Percentiles rank a stretch among this genome's conserved stretches.
phyloP scores from a whole-genome alignment of 2,888 invertebrate genomes.

The Drosophila paucipuncta region DNA sequence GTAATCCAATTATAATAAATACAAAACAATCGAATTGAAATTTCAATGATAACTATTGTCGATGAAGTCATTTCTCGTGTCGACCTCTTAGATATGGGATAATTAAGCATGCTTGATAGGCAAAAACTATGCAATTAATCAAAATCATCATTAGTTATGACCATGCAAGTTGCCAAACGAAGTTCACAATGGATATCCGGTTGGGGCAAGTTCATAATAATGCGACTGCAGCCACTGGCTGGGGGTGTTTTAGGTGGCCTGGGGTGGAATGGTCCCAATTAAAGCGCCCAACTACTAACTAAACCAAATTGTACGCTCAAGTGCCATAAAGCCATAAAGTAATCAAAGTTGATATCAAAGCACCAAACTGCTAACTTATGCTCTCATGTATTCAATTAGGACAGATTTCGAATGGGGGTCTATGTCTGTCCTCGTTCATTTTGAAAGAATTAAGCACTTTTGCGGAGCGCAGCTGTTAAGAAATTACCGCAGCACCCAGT shows the following conservation, averaged over 20 bases:
- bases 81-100: slow-evolving; percentile 22
- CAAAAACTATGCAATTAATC: slow-evolving; percentile 61
- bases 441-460: slow-evolving; percentile 77
- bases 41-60: background rate
- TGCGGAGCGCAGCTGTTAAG: slow-evolving; percentile 69
- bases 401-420: slow-evolving; percentile 71
- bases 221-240: background rate
- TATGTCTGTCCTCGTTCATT: slow-evolving; percentile 50
- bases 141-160: slow-evolving; percentile 54
- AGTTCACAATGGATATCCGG: slow-evolving; percentile 6
- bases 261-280: slow-evolving; percentile 3
- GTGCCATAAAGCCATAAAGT: slow-evolving; percentile 80
- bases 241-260: background rate
- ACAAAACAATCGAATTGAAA: background rate
- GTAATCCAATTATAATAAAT: background rate
- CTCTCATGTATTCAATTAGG: slow-evolving; percentile 79
- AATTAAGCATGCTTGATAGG: slow-evolving; percentile 54
- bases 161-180: slow-evolving; percentile 33
- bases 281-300: slow-evolving; percentile 57
- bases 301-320: slow-evolving; percentile 78
- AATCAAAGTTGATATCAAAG: slow-evolving; percentile 79
- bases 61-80: background rate
- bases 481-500: slow-evolving; percentile 64
- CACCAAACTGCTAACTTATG: slow-evolving; percentile 79
- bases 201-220: background rate